Base-by-base conservation (phyloP, 2,113 vertebrate species). In the Pelmatolapia mariae region DNA sequence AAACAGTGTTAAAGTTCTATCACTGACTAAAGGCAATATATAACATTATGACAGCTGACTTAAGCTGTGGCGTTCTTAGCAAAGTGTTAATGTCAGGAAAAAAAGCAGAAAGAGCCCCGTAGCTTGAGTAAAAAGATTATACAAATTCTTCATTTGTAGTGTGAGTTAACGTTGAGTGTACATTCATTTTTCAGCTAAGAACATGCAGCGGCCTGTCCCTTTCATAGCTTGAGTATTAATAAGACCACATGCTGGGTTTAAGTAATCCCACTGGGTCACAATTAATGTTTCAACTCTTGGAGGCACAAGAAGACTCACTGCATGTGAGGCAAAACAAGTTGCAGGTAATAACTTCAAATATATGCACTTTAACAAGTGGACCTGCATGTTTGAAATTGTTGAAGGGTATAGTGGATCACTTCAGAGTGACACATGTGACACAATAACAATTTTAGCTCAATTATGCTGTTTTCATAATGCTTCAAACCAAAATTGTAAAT, bases 181-280 rank as follows among this genome's bases (percentile, higher is more conserved):
- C 59, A 87, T 89, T 63, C 36, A 59, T 83, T 84, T 57, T 83
- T 78, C 24, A n/a, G 56, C 43, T 45, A 36, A 63, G 52, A 90
- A 83, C 79, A 78, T 50, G 50, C 81, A 83, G 73, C 61, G 86
- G 88, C 53, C 15, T 63, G 78, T 86, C 63, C 11, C 57, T 84
- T 80, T 92, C 61, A 71, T 80, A 84, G 68, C 80, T 31, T 18
- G 47, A 84, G 26, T 57, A 84, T 85, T 88, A 31, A 90, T 22
- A 85, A 63, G 88, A 90, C 89, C 57, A 15, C 92, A 92, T 87
- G 88, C 87, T 94, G 90, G 80, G 90, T 89, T 90, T 90, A 90
- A 91, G 83, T 92, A 93, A 92, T 93, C 89, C 81, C 87, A 92
- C 86, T 91, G 63, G 86, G 87, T 92, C 88, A 85, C 53, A 84